Conservation (phyloP, 1,140 invertebrate genomes). For the Trichonephila clavata region DNA sequence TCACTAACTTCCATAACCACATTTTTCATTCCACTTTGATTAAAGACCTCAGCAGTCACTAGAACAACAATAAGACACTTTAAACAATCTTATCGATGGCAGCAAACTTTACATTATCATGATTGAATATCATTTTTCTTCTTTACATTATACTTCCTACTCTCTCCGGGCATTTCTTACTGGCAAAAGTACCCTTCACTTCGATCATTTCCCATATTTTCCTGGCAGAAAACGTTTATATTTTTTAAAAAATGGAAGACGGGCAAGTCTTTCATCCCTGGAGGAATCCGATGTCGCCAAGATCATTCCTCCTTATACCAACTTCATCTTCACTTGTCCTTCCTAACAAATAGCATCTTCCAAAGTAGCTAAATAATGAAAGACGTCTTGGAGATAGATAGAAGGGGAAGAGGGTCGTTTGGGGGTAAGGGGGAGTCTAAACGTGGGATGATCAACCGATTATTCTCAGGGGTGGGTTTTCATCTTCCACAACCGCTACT, state of each 20-base stretch:
- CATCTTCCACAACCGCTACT: neutral
- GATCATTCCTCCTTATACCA: constrained; percentile 17
- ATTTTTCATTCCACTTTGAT: too few species aligned
- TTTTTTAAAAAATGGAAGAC: neutral
- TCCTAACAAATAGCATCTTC: constrained; percentile 11
- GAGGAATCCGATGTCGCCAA: neutral
- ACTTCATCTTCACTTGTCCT: constrained; percentile 20
- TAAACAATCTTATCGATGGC: neutral
- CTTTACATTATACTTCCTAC: neutral
- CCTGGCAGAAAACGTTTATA: neutral
- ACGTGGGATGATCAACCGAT: constrained; percentile 46
- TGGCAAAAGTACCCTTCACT: neutral
- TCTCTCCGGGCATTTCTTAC: neutral
- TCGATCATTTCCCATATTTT: neutral
- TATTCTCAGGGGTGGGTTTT: constrained; percentile 1
- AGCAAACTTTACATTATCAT: neutral
- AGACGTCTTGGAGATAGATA: neutral
- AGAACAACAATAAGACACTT: too few species aligned
- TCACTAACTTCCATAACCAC: too few species aligned
- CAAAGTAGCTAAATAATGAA: constrained; percentile 35
- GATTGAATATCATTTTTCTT: neutral
- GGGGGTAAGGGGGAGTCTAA: neutral
- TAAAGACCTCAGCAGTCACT: too few species aligned
- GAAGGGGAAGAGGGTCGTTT: neutral
- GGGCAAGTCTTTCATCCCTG: neutral